Conservation (phyloP, 2,113 vertebrate species). For the Pitta sordida region DNA sequence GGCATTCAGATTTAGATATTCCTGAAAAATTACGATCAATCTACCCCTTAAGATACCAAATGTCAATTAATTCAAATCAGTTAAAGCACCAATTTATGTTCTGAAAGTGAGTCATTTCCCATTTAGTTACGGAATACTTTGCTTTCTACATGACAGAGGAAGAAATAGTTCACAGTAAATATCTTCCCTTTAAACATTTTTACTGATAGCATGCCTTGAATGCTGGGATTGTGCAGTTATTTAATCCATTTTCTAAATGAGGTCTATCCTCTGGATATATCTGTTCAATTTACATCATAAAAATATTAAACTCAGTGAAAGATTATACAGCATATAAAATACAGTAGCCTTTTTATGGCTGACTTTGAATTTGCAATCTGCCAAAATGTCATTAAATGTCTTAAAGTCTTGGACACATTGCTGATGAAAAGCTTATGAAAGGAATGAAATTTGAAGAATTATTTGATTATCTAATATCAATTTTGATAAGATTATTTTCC, state of each 20-base stretch:
- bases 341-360: neutral
- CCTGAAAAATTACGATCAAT: neutral
- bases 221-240: neutral
- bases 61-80: conserved; percentile 20
- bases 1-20: neutral
- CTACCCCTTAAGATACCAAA: neutral
- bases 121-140: neutral
- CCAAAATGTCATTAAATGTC: neutral
- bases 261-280: neutral
- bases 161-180: conserved; percentile 21
- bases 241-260: neutral
- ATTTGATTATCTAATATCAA: neutral
- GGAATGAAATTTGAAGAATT: neutral
- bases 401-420: neutral
- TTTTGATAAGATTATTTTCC: neutral
- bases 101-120: neutral
- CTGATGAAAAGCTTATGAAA: neutral
- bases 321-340: neutral
- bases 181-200: neutral
- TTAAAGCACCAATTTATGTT: neutral
- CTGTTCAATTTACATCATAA: neutral
- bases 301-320: neutral
- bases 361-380: neutral
- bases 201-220: neutral
- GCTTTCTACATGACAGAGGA: neutral